Evolutionary conservation across 2,797 vertebrate genomes (phyloP), one percentile per base, ranked within the genome.

Genomic region (Smutsia gigantea): DNA sequence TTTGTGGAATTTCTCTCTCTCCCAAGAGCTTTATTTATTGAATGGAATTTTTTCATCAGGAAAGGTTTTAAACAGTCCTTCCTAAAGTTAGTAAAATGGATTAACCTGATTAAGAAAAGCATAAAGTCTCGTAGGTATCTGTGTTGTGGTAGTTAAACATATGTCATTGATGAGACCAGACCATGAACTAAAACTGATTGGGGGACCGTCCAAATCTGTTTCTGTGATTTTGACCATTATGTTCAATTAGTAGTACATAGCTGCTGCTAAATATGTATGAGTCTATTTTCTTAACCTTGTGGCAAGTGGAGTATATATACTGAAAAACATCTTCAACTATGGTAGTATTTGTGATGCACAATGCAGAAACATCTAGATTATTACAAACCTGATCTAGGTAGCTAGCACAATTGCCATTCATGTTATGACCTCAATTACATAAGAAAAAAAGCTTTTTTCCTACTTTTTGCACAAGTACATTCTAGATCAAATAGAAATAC

Each of bases 21-120:
- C 34, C 49, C 34, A 18, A 78, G 27, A 53, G 42, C 37, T 95
- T 68, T 93, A 81, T 55, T 81, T 85, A 97, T 77, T 93, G 90
- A 94, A 66, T 17, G 39, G 68, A 96, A 87, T 66, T 75, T 88
- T 88, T 91, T 86, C 79, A 94, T 68, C 82, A 93, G 17, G 27
- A 92, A 46, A 86, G 42, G 7, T 96, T 96, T 95, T 85, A 87
- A 87, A 55, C 46, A 83, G 75, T 57, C 37, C 51, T 92, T 34
- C 18, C 61, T 89, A 72, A 93, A 90, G 19, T 51, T 79, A 59
- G 53, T 53, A 57, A 77, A 83, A 93, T 87, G 34, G 53, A 94
- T 89, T 51, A 72, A 72, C 15, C 55, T 94, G 46, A 93, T 57
- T 92, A 90, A 85, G 49, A 64, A 91, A 87, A 63, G 21, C 42